These are phyloP conservation scores for Kryptolebias ocellatus DNA, from an alignment of 2,797 vertebrate genomes.

Conservation along the genomic window DNA sequence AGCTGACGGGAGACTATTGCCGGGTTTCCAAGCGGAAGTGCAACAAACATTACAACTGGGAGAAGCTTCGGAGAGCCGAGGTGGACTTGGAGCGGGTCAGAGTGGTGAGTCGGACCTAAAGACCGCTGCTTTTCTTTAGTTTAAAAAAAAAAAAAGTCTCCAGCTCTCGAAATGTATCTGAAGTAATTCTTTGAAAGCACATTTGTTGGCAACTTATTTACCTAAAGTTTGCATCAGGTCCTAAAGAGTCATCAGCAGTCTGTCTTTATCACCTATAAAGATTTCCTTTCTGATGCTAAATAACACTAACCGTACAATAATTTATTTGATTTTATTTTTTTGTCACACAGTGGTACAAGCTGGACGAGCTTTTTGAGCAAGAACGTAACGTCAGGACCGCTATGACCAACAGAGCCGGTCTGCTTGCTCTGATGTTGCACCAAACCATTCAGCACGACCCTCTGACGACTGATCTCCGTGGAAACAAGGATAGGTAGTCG, in stretches of 20 bases:
- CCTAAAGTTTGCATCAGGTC: background rate
- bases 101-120: conserved; percentile 82
- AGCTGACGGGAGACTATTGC: conserved; percentile 93
- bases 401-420: conserved; percentile 95
- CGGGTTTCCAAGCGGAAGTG: conserved; percentile 92
- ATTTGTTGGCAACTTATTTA: background rate
- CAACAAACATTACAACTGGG: conserved; percentile 97
- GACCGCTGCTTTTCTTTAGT: background rate
- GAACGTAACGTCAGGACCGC: conserved; percentile 94
- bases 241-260: background rate
- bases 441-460: conserved; percentile 97
- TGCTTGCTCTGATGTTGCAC: conserved; percentile 94
- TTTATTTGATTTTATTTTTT: background rate
- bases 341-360: conserved; percentile 90
- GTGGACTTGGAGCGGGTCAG: conserved; percentile 94
- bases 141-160: background rate
- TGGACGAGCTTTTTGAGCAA: conserved; percentile 96
- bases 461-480: conserved; percentile 89
- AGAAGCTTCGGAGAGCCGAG: conserved; percentile 92
- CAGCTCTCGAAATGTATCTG: too few relatives aligned
- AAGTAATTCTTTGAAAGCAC: background rate
- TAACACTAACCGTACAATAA: background rate
- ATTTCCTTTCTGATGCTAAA: background rate
- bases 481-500: conserved; percentile 87
- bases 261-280: background rate